Evolutionary conservation across 1,140 invertebrate species (phyloP), one percentile per base, ranked within the genome.

Genomic region (Drosophila chauvacae): DNA sequence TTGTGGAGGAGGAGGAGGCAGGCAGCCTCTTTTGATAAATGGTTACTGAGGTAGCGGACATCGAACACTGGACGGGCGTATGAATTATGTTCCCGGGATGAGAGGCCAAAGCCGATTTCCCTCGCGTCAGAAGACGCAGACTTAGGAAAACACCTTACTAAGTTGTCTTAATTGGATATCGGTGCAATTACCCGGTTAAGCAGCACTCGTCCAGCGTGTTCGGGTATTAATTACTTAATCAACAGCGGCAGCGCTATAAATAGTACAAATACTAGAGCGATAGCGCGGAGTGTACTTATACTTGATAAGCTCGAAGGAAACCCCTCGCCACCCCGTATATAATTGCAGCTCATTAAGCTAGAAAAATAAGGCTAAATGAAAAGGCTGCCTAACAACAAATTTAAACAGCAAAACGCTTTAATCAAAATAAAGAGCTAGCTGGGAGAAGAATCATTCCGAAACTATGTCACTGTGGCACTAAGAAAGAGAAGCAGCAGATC

Each of bases 401-500:
- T 80, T 58, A 70, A 72, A 64, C 44, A 26, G 53, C 53, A 61
- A 78, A 80, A 33, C 41, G 57, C 71, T 26, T 77, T 61, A 87
- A 80, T 86, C 79, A 76, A 71, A 68, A 16, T 20, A 37, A 70
- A 65, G 28, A 53, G 26, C 33, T 2, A 7, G 56, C 5, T n/a
- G 6, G 28, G 41, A 26, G 39, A 58, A 48, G 30, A 66, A 26
- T 28, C 3, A 48, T 23, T 35, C 10, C 44, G 16, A 76, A 87
- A 88, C 72, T 88, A 77, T 87, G 84, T 87, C 84, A 87, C 60
- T 87, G 71, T 69, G 74, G 42, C 68, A 45, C 63, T 72, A 47
- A 70, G 66, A 50, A 18, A 5, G 68, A 39, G 66, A 20, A 20
- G 11, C 33, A 9, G 5, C 30, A 33, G 50, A 53, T 14, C n/a